A percentile compares a stretch with the other conserved stretches of the same genome.
Evolutionary conservation across 2,797 vertebrate genomes (phyloP).

Genomic region (Parauchenoglanis punctatus): DNA sequence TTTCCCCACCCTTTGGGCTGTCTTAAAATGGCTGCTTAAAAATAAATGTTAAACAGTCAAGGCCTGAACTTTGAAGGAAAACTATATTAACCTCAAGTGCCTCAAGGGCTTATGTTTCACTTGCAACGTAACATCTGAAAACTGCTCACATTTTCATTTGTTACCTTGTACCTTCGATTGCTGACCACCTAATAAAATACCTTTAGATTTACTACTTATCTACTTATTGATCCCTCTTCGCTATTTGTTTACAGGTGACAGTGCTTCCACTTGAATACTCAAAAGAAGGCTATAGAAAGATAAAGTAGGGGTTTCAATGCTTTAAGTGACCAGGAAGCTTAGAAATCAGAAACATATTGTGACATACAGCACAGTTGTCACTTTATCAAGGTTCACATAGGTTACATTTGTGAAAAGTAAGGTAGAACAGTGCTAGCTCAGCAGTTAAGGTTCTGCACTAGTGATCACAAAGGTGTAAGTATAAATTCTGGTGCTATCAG

Average conservation of each 20-base stretch:
- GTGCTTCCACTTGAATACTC: background rate
- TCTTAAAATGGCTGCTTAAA: conserved; percentile 73
- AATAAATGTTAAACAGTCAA: conserved; percentile 77
- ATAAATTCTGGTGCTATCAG: background rate
- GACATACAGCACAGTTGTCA: background rate
- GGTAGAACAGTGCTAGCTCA: background rate
- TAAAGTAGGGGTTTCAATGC: background rate
- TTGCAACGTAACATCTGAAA: conserved; percentile 33
- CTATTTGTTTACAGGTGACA: background rate
- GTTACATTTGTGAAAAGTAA: background rate
- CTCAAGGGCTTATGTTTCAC: conserved; percentile 60
- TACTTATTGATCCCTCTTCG: conserved; percentile 18
- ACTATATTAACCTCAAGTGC: conserved; percentile 70
- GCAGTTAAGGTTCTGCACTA: background rate
- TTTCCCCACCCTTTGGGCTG: conserved; percentile 72
- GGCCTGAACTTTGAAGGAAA: conserved; percentile 69
- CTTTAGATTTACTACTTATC: conserved; percentile 34
- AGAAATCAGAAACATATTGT: conserved; percentile 2
- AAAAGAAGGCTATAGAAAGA: background rate
- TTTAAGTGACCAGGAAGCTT: background rate
- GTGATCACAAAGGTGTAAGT: background rate
- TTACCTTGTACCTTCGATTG: conserved; percentile 33
- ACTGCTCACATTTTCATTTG: conserved; percentile 15
- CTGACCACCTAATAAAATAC: conserved; percentile 22
- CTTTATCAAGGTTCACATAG: background rate